phyloP scores from a whole-genome alignment of 2,797 vertebrate species.

The Cirrhinus mrigala region DNA sequence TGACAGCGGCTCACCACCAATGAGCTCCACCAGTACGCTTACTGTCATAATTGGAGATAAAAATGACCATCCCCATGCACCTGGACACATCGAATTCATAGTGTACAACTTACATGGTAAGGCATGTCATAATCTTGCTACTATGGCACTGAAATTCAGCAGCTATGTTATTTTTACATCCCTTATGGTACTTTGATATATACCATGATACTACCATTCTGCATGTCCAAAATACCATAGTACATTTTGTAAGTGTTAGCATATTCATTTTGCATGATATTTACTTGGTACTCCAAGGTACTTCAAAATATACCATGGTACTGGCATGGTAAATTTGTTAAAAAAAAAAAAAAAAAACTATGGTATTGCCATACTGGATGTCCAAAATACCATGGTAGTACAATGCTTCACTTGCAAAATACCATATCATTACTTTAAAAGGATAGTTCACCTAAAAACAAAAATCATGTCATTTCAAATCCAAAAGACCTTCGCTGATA shows the following conservation, averaged over 20 bases:
- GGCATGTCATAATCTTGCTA: constrained; percentile 6
- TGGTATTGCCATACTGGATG: neutral
- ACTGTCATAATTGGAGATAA: constrained; percentile 86
- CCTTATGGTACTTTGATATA: neutral
- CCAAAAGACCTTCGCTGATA: no score
- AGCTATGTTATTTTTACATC: neutral
- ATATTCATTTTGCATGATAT: constrained; percentile 15
- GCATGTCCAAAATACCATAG: neutral
- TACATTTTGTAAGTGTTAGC: constrained; percentile 35
- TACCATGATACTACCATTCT: neutral
- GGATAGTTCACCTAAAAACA: no score
- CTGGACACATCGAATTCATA: constrained; percentile 84
- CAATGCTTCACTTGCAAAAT: neutral
- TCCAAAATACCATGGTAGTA: neutral
- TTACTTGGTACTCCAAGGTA: neutral
- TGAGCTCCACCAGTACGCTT: constrained; percentile 87
- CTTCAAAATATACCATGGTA: neutral
- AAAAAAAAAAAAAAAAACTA: neutral
- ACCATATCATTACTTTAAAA: neutral
- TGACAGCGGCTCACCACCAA: constrained; percentile 86
- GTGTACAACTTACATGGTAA: constrained; percentile 88
- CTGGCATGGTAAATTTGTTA: neutral
- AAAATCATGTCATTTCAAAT: no score
- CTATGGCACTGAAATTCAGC: neutral
- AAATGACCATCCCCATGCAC: constrained; percentile 87